A percentile compares a stretch with the other conserved stretches of the same genome.
Conservation (phyloP, 2,113 vertebrate genomes). For the Nothobranchius furzeri region DNA sequence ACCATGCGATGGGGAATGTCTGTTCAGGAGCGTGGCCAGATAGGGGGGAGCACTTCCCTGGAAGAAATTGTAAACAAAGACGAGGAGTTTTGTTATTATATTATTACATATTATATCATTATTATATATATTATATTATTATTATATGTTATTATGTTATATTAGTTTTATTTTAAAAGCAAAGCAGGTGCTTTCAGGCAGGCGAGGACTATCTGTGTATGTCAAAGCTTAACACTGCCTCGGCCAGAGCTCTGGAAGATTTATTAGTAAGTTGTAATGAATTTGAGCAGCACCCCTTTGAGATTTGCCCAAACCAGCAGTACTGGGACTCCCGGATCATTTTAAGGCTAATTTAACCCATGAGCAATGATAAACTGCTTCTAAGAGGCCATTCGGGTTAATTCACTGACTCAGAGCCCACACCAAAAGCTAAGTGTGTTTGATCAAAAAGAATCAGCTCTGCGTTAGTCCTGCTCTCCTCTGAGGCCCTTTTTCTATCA, state of each 20-base stretch:
- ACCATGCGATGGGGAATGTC: no score
- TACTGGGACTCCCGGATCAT: constrained; percentile 22
- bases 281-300: constrained; percentile 15
- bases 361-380: constrained; percentile 38
- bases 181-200: constrained; percentile 7
- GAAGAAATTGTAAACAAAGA: no score
- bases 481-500: constrained; percentile 45
- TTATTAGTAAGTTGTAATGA: constrained; percentile 21
- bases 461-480: constrained; percentile 9
- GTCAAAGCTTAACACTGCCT: constrained; percentile 1
- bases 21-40: no score
- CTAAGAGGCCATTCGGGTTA: constrained; percentile 37
- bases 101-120: no score
- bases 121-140: not conserved
- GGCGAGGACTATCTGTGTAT: not conserved
- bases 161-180: constrained; percentile 1
- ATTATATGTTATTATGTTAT: not conserved
- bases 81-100: no score
- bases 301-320: constrained; percentile 32
- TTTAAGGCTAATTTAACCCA: constrained; percentile 53
- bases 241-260: constrained; percentile 12
- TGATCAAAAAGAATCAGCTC: constrained; percentile 49
- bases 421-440: constrained; percentile 46
- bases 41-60: no score
- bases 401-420: constrained; percentile 58